These are phyloP conservation scores for Psylliodes chrysocephalus DNA, from an alignment of 2,888 invertebrate genomes.

Conservation along the genomic window DNA sequence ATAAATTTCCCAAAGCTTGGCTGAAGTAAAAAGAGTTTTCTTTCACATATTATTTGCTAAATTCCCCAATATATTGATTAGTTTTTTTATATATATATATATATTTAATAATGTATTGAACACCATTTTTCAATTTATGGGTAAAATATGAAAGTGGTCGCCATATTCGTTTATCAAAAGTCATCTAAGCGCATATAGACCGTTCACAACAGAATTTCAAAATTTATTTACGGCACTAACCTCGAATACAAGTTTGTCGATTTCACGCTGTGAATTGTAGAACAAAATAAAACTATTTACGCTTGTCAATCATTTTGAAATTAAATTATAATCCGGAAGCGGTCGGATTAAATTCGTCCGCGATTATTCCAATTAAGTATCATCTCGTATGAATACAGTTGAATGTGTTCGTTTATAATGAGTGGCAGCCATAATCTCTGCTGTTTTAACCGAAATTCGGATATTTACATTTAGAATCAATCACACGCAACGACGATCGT, in stretches of 20 bases:
- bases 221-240: too few relatives aligned
- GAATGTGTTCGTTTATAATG: slow-evolving; percentile 33
- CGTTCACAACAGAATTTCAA: too few relatives aligned
- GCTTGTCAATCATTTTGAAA: slow-evolving; percentile 32
- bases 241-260: slow-evolving; percentile 1
- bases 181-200: too few relatives aligned
- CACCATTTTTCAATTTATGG: too few relatives aligned
- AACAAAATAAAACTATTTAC: slow-evolving; percentile 33
- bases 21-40: too few relatives aligned
- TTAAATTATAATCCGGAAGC: slow-evolving; percentile 35
- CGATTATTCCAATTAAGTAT: slow-evolving; percentile 35
- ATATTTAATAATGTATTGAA: too few relatives aligned
- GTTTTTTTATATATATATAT: too few relatives aligned
- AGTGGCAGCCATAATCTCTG: slow-evolving; percentile 29
- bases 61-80: too few relatives aligned
- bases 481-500: slow-evolving; percentile 17
- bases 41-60: too few relatives aligned
- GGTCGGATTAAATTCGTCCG: slow-evolving; percentile 29
- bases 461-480: slow-evolving; percentile 19
- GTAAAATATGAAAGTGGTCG: too few relatives aligned
- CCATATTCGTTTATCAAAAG: too few relatives aligned
- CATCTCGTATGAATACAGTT: slow-evolving; percentile 34
- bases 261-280: slow-evolving; percentile 8
- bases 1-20: too few relatives aligned
- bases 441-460: slow-evolving; percentile 21